phyloP scores from a whole-genome alignment of 2,888 invertebrate species.

The Drosophila niveifrons region DNA sequence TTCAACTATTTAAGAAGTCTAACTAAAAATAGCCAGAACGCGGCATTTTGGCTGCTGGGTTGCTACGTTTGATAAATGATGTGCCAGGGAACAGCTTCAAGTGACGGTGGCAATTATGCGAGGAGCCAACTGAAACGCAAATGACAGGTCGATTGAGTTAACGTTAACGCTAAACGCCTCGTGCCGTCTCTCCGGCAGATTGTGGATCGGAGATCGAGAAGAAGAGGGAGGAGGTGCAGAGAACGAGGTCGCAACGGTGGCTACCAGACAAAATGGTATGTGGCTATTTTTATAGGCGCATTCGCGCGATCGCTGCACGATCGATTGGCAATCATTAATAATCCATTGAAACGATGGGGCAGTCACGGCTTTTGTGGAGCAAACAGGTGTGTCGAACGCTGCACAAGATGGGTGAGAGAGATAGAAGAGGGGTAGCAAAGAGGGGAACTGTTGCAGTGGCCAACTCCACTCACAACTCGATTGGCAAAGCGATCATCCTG shows the following conservation, averaged over 20 bases:
- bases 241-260: slow-evolving; percentile 7
- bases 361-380: slow-evolving; percentile 49
- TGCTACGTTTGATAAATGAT: slow-evolving; percentile 81
- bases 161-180: slow-evolving; percentile 83
- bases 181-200: slow-evolving; percentile 31
- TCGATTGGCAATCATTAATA: slow-evolving; percentile 83
- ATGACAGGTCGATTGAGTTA: slow-evolving; percentile 84
- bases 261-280: slow-evolving; percentile 50
- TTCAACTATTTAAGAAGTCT: slow-evolving; percentile 14
- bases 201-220: not conserved
- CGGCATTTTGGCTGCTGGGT: slow-evolving; percentile 46
- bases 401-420: not conserved
- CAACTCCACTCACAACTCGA: slow-evolving; percentile 7
- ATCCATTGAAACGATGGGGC: slow-evolving; percentile 66
- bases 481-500: slow-evolving; percentile 49
- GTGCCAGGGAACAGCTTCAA: slow-evolving; percentile 83
- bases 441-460: not conserved
- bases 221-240: not conserved
- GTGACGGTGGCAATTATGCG: slow-evolving; percentile 83
- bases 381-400: slow-evolving; percentile 67
- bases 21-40: slow-evolving; percentile 60
- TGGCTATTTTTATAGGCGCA: slow-evolving; percentile 70
- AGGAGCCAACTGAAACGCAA: slow-evolving; percentile 77
- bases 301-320: slow-evolving; percentile 67
- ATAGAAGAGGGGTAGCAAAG: not conserved